These are phyloP conservation scores for Eucriotettix oculatus DNA, from an alignment of 2,888 invertebrate species.

Conservation along the genomic window DNA sequence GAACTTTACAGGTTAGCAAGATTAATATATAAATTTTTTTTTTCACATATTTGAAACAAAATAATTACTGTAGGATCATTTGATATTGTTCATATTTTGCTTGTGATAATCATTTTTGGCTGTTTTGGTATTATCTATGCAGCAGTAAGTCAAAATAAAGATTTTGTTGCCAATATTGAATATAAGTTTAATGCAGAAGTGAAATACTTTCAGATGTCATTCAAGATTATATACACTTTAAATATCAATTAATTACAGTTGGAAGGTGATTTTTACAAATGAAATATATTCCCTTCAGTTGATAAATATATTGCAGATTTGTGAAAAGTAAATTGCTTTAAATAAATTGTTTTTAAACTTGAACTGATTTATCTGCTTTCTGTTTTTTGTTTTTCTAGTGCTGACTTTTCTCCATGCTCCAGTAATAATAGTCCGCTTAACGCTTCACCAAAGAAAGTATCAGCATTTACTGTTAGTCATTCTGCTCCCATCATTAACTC, in stretches of 20 bases:
- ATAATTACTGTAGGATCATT: background rate
- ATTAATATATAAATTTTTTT: background rate
- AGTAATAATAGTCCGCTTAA: too few species aligned
- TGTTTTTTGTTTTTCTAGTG: too few species aligned
- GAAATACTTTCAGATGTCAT: too few species aligned
- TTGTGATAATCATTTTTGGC: background rate
- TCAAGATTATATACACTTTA: too few species aligned
- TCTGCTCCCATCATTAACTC: background rate
- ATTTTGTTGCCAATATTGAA: too few species aligned
- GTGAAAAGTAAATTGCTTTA: too few species aligned
- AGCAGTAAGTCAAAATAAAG: background rate
- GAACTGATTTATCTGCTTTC: too few species aligned
- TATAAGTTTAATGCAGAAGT: too few species aligned
- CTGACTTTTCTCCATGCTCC: too few species aligned
- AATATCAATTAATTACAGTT: too few species aligned
- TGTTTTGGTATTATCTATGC: background rate
- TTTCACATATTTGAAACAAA: background rate
- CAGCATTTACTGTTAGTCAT: background rate
- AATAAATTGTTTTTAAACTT: too few species aligned
- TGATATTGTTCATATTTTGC: background rate
- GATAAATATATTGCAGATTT: too few species aligned
- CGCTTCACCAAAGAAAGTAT: background rate
- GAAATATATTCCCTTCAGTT: background rate
- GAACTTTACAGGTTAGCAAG: conserved; percentile 1
- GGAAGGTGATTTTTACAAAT: background rate